Conservation (phyloP, 2,797 vertebrate species). For the Tympanoctomys barrerae region DNA sequence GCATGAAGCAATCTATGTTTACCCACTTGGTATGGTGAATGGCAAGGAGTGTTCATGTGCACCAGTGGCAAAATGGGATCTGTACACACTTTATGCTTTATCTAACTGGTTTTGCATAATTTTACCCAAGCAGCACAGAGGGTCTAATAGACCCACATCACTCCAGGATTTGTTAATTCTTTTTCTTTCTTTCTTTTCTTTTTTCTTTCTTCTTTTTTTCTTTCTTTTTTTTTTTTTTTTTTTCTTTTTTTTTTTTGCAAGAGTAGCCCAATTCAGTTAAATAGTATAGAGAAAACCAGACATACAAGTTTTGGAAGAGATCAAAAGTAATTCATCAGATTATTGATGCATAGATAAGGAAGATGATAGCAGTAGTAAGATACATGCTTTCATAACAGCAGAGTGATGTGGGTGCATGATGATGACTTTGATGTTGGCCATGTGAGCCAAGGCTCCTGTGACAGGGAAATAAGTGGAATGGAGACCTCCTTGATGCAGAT, state of each 20-base stretch:
- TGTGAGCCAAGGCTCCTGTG: not conserved
- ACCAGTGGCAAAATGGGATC: not conserved
- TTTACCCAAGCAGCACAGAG: not conserved
- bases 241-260: not conserved
- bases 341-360: not conserved
- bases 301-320: not conserved
- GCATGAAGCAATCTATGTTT: not conserved
- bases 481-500: not conserved
- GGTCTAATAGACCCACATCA: not conserved
- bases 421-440: not conserved
- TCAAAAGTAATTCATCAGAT: not conserved
- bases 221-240: not conserved
- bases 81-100: not conserved
- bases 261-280: not conserved
- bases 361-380: not conserved
- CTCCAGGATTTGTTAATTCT: not conserved
- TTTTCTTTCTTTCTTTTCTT: not conserved
- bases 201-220: not conserved
- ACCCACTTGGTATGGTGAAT: not conserved
- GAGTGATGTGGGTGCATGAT: not conserved
- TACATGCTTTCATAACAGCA: not conserved
- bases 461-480: not conserved
- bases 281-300: not conserved
- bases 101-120: not conserved
- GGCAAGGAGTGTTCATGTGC: not conserved